Evolutionary conservation across 2,797 vertebrate genomes (phyloP), one percentile per base, ranked within the genome.

Genomic region (Lagocephalus sceleratus): DNA sequence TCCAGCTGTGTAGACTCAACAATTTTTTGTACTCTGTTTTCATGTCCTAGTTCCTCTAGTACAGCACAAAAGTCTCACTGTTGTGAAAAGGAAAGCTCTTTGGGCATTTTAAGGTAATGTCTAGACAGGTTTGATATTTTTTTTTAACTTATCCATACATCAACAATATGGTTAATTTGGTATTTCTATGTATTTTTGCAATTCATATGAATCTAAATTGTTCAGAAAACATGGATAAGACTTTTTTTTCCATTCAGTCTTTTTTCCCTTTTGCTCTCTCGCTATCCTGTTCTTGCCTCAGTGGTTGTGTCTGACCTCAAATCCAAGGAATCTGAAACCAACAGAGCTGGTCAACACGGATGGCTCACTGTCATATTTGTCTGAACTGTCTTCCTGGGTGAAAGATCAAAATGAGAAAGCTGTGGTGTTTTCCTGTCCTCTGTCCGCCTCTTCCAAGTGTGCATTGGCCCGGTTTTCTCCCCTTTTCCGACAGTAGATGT

Each of bases 1-100:
- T 63, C 75, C 80, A 88, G 79, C 84, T 88, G 82, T 78, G 81
- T 63, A 90, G 90, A 90, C 88, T 90, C 87, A 91, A 90, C 86
- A 87, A 57, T 58, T 74, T 32, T 54, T 76, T 44, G 9, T 1
- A 51, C 40, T 25, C 46, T 60, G 54, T 79, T 63, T 77, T 60
- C 12, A 5, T 55, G 66, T 46, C 56, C 61, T 50, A 17, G 51
- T 66, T 47, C 52, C 46, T 71, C 60, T 35, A 35, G 32, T 35
- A 35, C 32, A 11, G 12, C 51, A 76, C 71, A 40, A 40, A 51
- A 11, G 55, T 17, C 6, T 51, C 20, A 32, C 62, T 51, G 0
- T 35, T 35, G 32, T 12, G 32, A 35, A 35, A 35, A 35, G 32
- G 51, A 45, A 21, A 43, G 51, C 69, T 63, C 58, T 48, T 14